These are phyloP conservation scores for Syrphus vitripennis DNA, from an alignment of 2,888 invertebrate genomes.

Conservation along the genomic window DNA sequence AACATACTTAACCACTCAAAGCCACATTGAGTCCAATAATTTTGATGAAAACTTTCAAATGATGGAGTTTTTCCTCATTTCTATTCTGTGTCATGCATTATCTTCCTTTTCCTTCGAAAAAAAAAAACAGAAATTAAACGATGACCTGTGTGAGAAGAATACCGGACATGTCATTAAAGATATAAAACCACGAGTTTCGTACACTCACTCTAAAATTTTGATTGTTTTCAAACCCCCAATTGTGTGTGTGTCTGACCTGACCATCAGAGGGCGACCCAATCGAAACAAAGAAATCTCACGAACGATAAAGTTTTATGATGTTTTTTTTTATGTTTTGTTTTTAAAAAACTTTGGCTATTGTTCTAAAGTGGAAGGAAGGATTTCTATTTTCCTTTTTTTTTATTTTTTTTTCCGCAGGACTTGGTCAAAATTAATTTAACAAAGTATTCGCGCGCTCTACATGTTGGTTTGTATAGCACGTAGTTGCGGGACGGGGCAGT, in stretches of 20 bases:
- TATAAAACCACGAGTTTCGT: slow-evolving; percentile 12
- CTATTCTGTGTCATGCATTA: slow-evolving; percentile 44
- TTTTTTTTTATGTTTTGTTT: slow-evolving; percentile 5
- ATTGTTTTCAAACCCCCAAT: slow-evolving; percentile 16
- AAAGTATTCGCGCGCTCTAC: slow-evolving; percentile 45
- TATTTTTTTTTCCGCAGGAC: slow-evolving; percentile 54
- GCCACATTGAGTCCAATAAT: slow-evolving; percentile 22
- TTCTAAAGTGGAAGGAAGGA: slow-evolving; percentile 45
- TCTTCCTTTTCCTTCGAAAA: not conserved
- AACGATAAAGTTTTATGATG: slow-evolving; percentile 13
- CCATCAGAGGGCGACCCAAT: not conserved
- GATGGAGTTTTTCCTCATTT: slow-evolving; percentile 55
- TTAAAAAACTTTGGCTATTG: slow-evolving; percentile 54
- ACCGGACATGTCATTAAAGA: slow-evolving; percentile 59
- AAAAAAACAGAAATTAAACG: slow-evolving; percentile 47
- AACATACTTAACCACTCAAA: not conserved
- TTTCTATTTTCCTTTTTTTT: slow-evolving; percentile 34
- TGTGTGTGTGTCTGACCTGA: slow-evolving; percentile 22
- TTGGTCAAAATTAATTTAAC: slow-evolving; percentile 69
- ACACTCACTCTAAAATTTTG: not conserved
- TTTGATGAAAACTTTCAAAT: slow-evolving; percentile 64
- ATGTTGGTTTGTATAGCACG: not conserved
- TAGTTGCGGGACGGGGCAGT: not conserved
- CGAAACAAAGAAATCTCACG: slow-evolving; percentile 28
- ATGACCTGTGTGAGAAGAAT: slow-evolving; percentile 67